A percentile compares a stretch with the other conserved stretches of the same genome.
phyloP scores from a whole-genome alignment of 2,113 vertebrate species.

The Eurystomus gularis region DNA sequence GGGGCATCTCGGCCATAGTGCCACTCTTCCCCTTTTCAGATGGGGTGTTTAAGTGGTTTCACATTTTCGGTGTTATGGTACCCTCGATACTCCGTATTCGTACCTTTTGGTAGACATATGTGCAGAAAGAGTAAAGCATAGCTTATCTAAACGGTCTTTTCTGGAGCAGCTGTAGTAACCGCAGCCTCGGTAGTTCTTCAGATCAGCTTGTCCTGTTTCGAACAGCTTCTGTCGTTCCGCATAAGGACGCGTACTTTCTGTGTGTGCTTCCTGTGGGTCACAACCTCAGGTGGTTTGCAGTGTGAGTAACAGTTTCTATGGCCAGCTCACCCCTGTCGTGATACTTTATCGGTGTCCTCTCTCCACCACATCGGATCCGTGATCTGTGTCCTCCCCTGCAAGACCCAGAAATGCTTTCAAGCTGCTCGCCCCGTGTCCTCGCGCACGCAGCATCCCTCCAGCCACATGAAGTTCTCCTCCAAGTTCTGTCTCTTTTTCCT shows the following conservation, averaged over 20 bases:
- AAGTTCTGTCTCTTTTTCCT: neutral
- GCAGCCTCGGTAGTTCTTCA: neutral
- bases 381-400: neutral
- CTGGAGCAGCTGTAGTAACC: neutral
- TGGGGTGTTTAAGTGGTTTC: neutral
- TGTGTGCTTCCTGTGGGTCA: neutral
- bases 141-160: neutral
- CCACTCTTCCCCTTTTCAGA: neutral
- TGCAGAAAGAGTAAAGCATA: too few species aligned
- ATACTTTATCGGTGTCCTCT: neutral
- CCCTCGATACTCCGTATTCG: accelerated
- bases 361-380: neutral
- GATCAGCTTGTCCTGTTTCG: neutral
- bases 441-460: accelerated
- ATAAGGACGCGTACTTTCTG: neutral
- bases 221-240: neutral
- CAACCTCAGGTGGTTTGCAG: neutral
- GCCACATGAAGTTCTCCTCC: neutral
- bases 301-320: accelerated
- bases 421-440: neutral
- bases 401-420: neutral
- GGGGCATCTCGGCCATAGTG: neutral
- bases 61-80: neutral
- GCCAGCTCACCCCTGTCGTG: neutral
- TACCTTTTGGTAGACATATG: neutral